Base-by-base conservation (phyloP, 2,888 invertebrate genomes). In the Mythimna impura region DNA sequence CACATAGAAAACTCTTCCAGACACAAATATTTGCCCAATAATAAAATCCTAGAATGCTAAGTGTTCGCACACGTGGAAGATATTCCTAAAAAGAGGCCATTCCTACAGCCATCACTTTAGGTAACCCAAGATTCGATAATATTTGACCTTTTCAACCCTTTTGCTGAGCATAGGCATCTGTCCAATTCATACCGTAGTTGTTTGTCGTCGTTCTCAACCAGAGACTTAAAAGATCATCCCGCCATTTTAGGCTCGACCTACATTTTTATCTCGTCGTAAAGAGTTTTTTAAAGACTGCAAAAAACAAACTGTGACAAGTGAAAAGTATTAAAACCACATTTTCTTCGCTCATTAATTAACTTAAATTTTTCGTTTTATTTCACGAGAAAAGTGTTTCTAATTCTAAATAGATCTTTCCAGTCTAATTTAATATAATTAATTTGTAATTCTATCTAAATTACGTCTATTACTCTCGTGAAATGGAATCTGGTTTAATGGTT, bases 121-220 rank as follows among this genome's bases (percentile, higher is more conserved):
- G 43, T 58, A 22, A 52, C 22, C n/a, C 30, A 47, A 58, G 73
- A 58, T 63, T 72, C 43, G 14, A 63, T 52, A 72, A 36, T 60
- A 79, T 76, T 76, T 79, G 79, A 79, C 63, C 58, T 79, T 78
- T 79, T 47, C 36, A 58, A 54, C 58, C 57, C 14, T 75, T 61
- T 77, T 20, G 30, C 54, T 22, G 30, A 73, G 73, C 36, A 72
- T 50, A 55, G 47, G 36, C 30, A 36, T 79, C 47, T 63, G 52
- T 47, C 17, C 80, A 17, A 73, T 58, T 54, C 73, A 63, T 50
- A 22, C 14, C 58, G 47, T 22, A 47, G 62, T 43, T 79, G 58
- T 79, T 62, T 73, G 63, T 58, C 57, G 25, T 72, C 43, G 58
- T 52, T 76, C 52, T 79, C 72, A 63, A 36, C 43, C 60, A 22